A percentile compares a stretch with the other conserved stretches of the same genome.
Evolutionary conservation across 2,797 vertebrate species (phyloP).

Genomic region (Xiphorhynchus erythropygius): DNA sequence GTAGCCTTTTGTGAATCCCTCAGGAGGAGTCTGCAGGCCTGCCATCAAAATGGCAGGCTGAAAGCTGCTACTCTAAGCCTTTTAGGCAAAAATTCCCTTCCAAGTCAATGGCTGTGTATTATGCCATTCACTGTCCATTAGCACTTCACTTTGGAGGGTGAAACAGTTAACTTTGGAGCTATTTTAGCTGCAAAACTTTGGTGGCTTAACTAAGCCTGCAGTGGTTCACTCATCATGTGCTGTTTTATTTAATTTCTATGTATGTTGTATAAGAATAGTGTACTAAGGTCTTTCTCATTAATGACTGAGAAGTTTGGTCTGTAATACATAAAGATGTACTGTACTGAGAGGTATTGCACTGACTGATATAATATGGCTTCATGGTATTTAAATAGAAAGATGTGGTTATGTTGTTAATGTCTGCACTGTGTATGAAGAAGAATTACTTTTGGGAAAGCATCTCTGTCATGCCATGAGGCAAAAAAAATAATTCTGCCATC

Average conservation of each 20-base stretch:
- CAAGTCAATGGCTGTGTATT: conserved; percentile 34
- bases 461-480: neutral
- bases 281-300: conserved; percentile 19
- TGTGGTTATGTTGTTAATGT: neutral
- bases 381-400: neutral
- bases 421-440: neutral
- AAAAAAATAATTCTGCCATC: neutral
- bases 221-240: neutral
- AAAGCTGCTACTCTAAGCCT: conserved; percentile 2
- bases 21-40: neutral
- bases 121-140: conserved; percentile 52
- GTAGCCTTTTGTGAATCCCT: conserved; percentile 35
- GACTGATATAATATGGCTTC: neutral
- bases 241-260: conserved; percentile 40
- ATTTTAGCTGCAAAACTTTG: conserved; percentile 45
- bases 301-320: neutral
- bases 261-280: conserved; percentile 31
- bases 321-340: neutral
- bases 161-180: conserved; percentile 33
- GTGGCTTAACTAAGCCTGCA: conserved; percentile 45
- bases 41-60: conserved; percentile 20
- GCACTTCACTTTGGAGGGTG: conserved; percentile 15
- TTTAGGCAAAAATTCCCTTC: conserved; percentile 52
- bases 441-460: neutral
- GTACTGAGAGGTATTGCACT: neutral